phyloP scores from a whole-genome alignment of 2,113 vertebrate species.

The Sapajus apella region DNA sequence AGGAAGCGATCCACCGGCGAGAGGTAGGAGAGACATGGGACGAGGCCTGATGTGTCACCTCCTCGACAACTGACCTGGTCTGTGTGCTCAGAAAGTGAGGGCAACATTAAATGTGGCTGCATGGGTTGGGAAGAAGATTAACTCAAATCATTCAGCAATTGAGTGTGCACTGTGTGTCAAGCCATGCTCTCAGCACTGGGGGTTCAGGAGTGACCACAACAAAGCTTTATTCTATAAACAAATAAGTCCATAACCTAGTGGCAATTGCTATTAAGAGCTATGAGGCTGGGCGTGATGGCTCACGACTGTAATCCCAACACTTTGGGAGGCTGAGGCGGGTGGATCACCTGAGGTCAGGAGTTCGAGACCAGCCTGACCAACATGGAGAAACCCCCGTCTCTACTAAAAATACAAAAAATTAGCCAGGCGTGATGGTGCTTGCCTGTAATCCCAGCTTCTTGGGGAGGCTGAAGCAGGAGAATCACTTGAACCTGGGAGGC shows the following conservation, averaged over 20 bases:
- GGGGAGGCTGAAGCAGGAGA: too few species aligned
- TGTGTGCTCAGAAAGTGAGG: background rate
- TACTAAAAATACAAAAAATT: too few species aligned
- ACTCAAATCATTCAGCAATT: background rate
- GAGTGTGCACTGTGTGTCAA: background rate
- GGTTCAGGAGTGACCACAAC: background rate
- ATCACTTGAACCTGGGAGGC: too few species aligned
- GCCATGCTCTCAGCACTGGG: background rate
- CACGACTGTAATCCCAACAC: too few species aligned
- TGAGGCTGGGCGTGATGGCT: background rate
- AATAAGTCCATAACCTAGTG: too few species aligned
- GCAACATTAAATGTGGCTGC: background rate
- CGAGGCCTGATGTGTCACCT: rapidly evolving
- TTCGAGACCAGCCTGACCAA: too few species aligned
- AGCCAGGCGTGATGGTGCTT: too few species aligned
- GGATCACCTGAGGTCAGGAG: too few species aligned
- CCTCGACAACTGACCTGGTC: rapidly evolving
- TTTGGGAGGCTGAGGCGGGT: too few species aligned
- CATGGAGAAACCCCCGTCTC: too few species aligned
- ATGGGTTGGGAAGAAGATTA: background rate
- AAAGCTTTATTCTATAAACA: background rate
- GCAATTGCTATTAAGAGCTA: background rate
- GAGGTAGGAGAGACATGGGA: slow-evolving; percentile 80
- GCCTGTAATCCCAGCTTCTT: too few species aligned
- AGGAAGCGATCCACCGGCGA: slow-evolving; percentile 92